These are phyloP conservation scores for Apostichopus japonicus DNA, from an alignment of 35 echinoderm and acorn worm species.

Conservation along the genomic window DNA sequence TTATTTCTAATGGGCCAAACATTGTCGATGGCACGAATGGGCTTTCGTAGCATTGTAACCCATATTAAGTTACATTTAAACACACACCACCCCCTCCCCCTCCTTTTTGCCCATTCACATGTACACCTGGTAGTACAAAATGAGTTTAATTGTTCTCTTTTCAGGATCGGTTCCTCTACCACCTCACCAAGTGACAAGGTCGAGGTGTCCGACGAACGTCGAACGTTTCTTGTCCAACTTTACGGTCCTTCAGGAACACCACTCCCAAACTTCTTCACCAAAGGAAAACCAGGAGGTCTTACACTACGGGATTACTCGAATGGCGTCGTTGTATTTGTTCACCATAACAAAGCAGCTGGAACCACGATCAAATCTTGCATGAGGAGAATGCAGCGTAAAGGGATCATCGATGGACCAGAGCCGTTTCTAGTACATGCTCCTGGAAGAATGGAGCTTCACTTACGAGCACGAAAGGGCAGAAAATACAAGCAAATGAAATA, in stretches of 20 bases:
- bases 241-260: neutral
- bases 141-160: neutral
- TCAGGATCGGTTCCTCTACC: neutral
- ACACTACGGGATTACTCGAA: neutral
- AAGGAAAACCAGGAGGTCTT: neutral
- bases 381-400: neutral
- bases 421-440: neutral
- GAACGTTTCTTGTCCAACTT: neutral
- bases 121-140: too few relatives aligned
- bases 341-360: conserved; percentile 50
- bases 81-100: too few relatives aligned
- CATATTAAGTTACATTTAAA: too few relatives aligned
- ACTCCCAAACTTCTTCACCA: conserved; percentile 1
- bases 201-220: neutral
- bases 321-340: neutral
- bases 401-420: neutral
- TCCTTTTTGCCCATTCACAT: too few relatives aligned
- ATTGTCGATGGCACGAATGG: too few relatives aligned
- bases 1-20: too few relatives aligned
- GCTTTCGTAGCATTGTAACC: too few relatives aligned
- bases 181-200: too few relatives aligned
- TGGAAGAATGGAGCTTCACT: neutral
- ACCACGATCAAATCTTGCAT: conserved; percentile 26
- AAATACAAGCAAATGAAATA: neutral
- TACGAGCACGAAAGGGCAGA: neutral